A percentile compares a stretch with the other conserved stretches of the same genome.
phyloP scores from a whole-genome alignment of 2,797 vertebrate species.

The Momotus momota region DNA sequence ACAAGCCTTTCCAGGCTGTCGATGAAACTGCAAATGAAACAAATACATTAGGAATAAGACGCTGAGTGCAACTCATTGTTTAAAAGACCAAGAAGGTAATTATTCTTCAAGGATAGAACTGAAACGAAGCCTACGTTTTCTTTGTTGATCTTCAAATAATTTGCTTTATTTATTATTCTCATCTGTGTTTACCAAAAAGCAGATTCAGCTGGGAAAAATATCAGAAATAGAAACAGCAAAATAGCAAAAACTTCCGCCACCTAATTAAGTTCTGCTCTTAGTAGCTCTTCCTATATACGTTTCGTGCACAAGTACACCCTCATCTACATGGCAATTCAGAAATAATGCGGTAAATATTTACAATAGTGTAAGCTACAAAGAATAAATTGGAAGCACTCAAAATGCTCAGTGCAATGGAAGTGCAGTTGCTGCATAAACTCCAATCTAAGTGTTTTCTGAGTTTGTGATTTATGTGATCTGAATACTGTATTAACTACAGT shows the following conservation, averaged over 20 bases:
- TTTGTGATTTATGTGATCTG: background rate
- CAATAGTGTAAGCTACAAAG: background rate
- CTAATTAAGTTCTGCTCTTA: constrained; percentile 3
- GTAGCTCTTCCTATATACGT: background rate
- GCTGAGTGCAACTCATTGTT: background rate
- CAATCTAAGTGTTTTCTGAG: background rate
- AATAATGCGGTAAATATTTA: constrained; percentile 13
- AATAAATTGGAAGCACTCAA: background rate
- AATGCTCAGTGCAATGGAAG: background rate
- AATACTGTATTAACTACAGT: background rate
- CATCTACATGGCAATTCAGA: background rate
- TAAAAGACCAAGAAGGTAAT: constrained; percentile 1
- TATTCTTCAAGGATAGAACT: background rate
- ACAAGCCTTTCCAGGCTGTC: background rate
- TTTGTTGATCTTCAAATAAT: background rate
- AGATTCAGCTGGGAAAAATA: background rate
- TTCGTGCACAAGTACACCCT: background rate
- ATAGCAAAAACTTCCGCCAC: background rate
- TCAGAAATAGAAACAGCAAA: background rate
- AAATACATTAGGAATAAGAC: background rate
- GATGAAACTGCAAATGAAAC: constrained; percentile 23
- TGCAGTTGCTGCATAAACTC: background rate
- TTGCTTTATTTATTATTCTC: constrained; percentile 2
- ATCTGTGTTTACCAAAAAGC: constrained; percentile 18
- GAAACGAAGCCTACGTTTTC: background rate